Conservation (phyloP, 2,113 vertebrate genomes). For the Tychaedon coryphoeus region DNA sequence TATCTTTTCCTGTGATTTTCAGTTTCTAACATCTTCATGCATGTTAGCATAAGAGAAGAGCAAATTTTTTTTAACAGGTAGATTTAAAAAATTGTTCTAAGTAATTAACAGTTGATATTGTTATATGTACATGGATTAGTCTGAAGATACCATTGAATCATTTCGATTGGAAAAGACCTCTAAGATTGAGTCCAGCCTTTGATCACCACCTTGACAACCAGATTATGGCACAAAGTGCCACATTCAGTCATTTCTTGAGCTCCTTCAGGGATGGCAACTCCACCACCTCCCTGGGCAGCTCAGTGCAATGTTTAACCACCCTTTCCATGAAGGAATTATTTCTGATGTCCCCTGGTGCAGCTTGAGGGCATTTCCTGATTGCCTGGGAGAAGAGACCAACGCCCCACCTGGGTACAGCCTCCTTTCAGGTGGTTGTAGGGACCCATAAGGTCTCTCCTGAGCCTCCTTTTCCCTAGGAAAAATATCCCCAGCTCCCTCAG, state of each 20-base stretch:
- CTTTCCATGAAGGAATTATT: neutral
- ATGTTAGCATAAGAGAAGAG: neutral
- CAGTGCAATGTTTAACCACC: neutral
- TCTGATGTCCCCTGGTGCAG: rapidly evolving
- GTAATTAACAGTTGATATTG: neutral
- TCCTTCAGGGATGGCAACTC: neutral
- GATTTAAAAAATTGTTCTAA: neutral
- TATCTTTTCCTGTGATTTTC: neutral
- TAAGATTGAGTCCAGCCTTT: neutral
- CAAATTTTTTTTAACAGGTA: neutral
- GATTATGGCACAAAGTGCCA: neutral
- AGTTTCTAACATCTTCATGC: neutral
- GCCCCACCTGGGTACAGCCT: neutral
- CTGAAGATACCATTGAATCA: neutral
- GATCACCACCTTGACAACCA: neutral
- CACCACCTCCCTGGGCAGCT: neutral
- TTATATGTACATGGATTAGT: neutral
- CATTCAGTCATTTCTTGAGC: neutral
- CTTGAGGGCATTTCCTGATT: neutral
- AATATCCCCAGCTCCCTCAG: neutral
- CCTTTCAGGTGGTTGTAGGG: neutral
- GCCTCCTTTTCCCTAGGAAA: neutral
- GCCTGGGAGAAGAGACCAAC: neutral
- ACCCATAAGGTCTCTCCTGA: neutral
- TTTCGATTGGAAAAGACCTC: neutral